Percentiles rank a stretch among this genome's conserved stretches.
Conservation (phyloP, 2,113 vertebrate species). For the Cyphomyrus discorhynchus region DNA sequence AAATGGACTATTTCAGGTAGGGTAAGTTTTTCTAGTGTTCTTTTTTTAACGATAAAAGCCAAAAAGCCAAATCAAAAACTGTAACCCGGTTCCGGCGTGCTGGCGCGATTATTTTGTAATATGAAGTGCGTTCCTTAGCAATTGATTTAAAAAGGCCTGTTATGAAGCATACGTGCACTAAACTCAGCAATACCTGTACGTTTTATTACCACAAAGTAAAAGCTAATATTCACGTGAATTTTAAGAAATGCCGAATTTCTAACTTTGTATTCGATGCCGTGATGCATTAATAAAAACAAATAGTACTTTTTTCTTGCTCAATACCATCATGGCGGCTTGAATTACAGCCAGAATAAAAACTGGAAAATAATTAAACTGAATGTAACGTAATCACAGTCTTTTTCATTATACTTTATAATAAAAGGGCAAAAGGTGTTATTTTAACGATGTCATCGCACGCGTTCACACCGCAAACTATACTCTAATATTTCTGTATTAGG, state of each 20-base stretch:
- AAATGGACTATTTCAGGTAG: constrained; percentile 94
- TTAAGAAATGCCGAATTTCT: not conserved
- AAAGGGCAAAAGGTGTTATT: not conserved
- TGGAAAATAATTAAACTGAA: not conserved
- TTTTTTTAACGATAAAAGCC: constrained; percentile 35
- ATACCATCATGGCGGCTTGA: not conserved
- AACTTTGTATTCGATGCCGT: not conserved
- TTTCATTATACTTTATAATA: not conserved
- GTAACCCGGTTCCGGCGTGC: not conserved
- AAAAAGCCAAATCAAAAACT: not conserved
- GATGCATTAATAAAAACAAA: not conserved
- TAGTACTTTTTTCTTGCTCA: not conserved
- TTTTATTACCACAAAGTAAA: not conserved
- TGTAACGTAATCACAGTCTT: not conserved
- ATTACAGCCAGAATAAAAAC: not conserved
- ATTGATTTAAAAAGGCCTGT: not conserved
- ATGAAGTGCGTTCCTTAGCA: not conserved
- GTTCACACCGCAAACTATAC: not conserved
- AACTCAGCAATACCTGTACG: not conserved
- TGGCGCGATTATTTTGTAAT: not conserved
- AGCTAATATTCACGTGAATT: not conserved
- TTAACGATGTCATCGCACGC: not conserved
- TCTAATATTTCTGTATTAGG: not conserved
- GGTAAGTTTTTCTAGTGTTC: constrained; percentile 60
- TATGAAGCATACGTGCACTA: not conserved